Evolutionary conservation across 2,113 vertebrate genomes (phyloP).

Genomic region (Ageneiosus marmoratus): DNA sequence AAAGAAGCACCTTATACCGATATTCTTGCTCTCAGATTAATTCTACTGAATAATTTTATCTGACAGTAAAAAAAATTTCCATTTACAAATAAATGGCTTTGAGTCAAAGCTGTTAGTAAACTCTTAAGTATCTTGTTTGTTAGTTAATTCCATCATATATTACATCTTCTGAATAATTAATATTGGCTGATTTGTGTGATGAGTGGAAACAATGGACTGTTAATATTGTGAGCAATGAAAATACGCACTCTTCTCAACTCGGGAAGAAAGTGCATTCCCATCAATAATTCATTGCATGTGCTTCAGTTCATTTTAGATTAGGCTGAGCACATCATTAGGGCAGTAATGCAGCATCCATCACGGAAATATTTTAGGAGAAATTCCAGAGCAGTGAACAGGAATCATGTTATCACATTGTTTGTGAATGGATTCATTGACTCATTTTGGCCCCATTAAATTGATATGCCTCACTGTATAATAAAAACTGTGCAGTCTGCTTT

Average conservation of each 20-base stretch:
- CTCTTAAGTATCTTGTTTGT: conserved; percentile 7
- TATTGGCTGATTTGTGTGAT: conserved; percentile 1
- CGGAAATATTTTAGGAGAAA: neutral
- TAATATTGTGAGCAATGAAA: conserved; percentile 20
- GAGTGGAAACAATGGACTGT: conserved; percentile 21
- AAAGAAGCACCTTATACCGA: neutral
- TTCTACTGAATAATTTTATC: neutral
- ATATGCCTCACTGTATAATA: neutral
- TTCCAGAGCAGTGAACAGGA: neutral
- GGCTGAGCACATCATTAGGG: neutral
- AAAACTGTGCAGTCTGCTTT: neutral
- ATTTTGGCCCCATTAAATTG: neutral
- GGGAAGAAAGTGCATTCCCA: conserved; percentile 27
- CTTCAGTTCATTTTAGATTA: conserved; percentile 22
- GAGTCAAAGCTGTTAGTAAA: neutral
- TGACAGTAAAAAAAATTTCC: neutral
- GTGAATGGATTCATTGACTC: neutral
- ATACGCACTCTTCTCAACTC: conserved; percentile 19
- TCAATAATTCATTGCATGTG: conserved; percentile 34
- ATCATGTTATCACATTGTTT: neutral
- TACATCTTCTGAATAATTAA: conserved; percentile 26
- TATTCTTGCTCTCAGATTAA: neutral
- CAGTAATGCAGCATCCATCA: conserved; percentile 8
- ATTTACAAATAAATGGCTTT: conserved; percentile 1
- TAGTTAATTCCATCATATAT: neutral